Evolutionary conservation across 2,888 invertebrate species (phyloP), one percentile per base, ranked within the genome.

Genomic region (Melanostoma mellinum): DNA sequence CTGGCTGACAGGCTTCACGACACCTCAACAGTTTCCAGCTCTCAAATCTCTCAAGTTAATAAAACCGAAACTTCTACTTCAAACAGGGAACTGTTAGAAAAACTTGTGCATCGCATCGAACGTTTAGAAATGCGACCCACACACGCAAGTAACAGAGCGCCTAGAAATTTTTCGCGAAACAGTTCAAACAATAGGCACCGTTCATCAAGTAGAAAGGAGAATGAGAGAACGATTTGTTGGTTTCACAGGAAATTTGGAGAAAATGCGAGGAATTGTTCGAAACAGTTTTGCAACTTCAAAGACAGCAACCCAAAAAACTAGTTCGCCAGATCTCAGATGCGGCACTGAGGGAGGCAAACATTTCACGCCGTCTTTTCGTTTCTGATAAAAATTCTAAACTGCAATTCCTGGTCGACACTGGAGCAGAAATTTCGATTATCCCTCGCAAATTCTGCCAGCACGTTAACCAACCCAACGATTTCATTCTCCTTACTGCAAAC

Each of bases 401-500:
- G 4, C 50, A 63, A 20, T 63, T 63, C 35, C 8, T 67, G 36
- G 9, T 67, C 52, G 67, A 67, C 50, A 50, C 65, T 1, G 48
- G 65, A 30, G 65, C 65, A 8, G 65, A 65, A 8, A 50, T 65
- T 50, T 67, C 53, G 30, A 67, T 75, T 0, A 67, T 67, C 33
- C 75, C 67, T 38, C 46, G 38, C 2, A 56, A 40, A 75, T 36
- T 67, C 46, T 75, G 42, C 35, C 58, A 38, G 0, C 8, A 56
- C 0, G 44, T 32, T 9, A 63, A 32, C 3, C 40, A 55, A 55
- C 46, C 46, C 10, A 63, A 73, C 55, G 38, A 73, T 42, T 73
- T 61, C 53, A 44, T 61, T n/a, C 44, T 73, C 0, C 61, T 73
- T 36, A 53, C 63, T 20, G 73, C 73, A 33, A 73, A 73, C 36